These are phyloP conservation scores for Drosophila azteca DNA, from an alignment of 1,140 invertebrate genomes.

Conservation along the genomic window DNA sequence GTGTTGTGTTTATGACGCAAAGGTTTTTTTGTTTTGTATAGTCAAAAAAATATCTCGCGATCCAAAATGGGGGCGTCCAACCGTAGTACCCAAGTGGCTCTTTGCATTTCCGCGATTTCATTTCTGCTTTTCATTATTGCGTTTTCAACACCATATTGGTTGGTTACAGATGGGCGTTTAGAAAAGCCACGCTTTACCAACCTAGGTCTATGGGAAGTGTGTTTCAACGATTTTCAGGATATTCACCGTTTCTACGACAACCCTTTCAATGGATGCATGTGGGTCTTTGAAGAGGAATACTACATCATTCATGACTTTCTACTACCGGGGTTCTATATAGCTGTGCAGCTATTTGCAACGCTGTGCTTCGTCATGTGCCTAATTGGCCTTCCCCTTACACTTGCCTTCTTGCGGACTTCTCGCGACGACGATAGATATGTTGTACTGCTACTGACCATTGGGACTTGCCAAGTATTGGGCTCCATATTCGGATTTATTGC, in stretches of 20 bases:
- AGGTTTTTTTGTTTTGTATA: too few species aligned
- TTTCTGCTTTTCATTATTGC: constrained; percentile 92
- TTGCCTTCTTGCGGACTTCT: constrained; percentile 90
- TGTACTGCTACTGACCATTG: constrained; percentile 88
- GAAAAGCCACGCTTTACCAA: constrained; percentile 91
- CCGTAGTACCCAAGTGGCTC: constrained; percentile 89
- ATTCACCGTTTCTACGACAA: constrained; percentile 92
- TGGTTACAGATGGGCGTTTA: constrained; percentile 93
- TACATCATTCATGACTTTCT: constrained; percentile 94
- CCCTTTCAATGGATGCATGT: constrained; percentile 92
- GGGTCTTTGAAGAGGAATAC: constrained; percentile 97
- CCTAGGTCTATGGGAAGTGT: constrained; percentile 96
- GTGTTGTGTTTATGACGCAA: too few species aligned
- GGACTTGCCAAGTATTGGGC: constrained; percentile 88
- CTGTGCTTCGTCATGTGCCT: constrained; percentile 91
- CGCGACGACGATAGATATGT: constrained; percentile 91
- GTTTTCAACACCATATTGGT: constrained; percentile 96
- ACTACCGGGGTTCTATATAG: constrained; percentile 94
- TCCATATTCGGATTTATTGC: constrained; percentile 89
- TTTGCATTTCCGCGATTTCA: constrained; percentile 87
- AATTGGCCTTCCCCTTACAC: constrained; percentile 88
- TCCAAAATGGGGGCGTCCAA: constrained; percentile 86
- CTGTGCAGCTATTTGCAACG: constrained; percentile 96
- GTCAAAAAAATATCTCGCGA: too few species aligned
- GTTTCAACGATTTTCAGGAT: constrained; percentile 93